These are phyloP conservation scores for Phortica okadai DNA, from an alignment of 2,888 invertebrate species.

Conservation along the genomic window DNA sequence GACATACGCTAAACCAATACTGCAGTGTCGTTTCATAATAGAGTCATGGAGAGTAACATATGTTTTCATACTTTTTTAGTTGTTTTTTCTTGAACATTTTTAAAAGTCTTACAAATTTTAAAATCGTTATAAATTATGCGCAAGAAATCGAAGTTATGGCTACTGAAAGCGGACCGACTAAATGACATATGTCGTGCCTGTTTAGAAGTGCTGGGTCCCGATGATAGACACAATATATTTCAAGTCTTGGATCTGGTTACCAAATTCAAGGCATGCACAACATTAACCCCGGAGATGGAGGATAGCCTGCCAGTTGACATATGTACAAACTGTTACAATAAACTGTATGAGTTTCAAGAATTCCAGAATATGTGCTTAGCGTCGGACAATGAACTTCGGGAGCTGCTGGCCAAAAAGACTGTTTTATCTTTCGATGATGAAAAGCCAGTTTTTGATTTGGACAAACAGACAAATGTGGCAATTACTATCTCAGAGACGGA, in stretches of 20 bases:
- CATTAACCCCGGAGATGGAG: neutral
- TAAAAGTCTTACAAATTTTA: neutral
- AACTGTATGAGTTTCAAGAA: slow-evolving; percentile 1
- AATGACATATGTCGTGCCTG: slow-evolving; percentile 2
- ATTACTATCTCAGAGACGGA: neutral
- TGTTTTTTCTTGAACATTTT: too few relatives aligned
- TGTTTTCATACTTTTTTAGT: too few relatives aligned
- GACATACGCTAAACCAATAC: too few relatives aligned
- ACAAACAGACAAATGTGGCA: neutral
- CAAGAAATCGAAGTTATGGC: neutral
- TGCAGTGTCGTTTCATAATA: too few relatives aligned
- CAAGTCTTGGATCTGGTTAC: neutral
- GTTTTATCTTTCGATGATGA: slow-evolving; percentile 30
- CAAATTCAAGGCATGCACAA: slow-evolving; percentile 5
- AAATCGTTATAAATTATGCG: neutral
- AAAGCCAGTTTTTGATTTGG: slow-evolving; percentile 30
- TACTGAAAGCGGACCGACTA: neutral
- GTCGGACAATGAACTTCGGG: slow-evolving; percentile 37
- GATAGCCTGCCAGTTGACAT: neutral
- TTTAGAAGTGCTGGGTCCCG: neutral
- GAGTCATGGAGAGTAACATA: too few relatives aligned
- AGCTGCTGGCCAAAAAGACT: slow-evolving; percentile 28
- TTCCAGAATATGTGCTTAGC: slow-evolving; percentile 19
- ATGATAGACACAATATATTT: neutral
- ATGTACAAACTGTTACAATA: neutral